A percentile compares a stretch with the other conserved stretches of the same genome.
phyloP scores from a whole-genome alignment of 2,797 vertebrate genomes.

The Momotus momota region DNA sequence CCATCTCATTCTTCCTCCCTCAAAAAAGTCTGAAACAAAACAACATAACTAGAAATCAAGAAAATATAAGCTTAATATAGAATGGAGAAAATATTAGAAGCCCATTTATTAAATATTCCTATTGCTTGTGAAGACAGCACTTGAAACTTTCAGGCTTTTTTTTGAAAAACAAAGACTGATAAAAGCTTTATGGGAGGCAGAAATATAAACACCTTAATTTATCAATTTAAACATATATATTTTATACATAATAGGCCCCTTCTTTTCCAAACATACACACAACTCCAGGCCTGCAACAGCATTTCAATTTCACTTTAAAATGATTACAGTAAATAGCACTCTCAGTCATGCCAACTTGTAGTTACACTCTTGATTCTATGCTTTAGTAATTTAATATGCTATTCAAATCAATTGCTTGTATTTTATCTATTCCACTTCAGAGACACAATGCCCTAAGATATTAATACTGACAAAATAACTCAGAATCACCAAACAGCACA shows the following conservation, averaged over 20 bases:
- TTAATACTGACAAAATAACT: background rate
- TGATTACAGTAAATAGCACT: background rate
- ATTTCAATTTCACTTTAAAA: background rate
- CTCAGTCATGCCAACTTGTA: background rate
- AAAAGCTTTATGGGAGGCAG: background rate
- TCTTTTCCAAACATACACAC: background rate
- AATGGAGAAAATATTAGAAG: background rate
- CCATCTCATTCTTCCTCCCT: background rate
- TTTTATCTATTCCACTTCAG: background rate
- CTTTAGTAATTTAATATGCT: background rate
- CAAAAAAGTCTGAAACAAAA: background rate
- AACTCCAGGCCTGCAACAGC: background rate
- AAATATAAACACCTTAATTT: background rate
- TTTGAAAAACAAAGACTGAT: background rate
- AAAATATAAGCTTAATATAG: background rate
- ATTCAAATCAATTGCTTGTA: background rate
- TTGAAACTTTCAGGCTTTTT: background rate
- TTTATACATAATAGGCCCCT: background rate
- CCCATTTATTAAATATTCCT: background rate
- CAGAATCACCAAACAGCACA: background rate
- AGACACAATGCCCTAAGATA: background rate
- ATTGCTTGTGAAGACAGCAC: background rate
- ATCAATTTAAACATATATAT: background rate
- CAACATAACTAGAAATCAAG: background rate
- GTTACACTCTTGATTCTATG: background rate